A percentile compares a stretch with the other conserved stretches of the same genome.
phyloP scores from a whole-genome alignment of 2,113 vertebrate species.

The Pachycephala philippinensis region DNA sequence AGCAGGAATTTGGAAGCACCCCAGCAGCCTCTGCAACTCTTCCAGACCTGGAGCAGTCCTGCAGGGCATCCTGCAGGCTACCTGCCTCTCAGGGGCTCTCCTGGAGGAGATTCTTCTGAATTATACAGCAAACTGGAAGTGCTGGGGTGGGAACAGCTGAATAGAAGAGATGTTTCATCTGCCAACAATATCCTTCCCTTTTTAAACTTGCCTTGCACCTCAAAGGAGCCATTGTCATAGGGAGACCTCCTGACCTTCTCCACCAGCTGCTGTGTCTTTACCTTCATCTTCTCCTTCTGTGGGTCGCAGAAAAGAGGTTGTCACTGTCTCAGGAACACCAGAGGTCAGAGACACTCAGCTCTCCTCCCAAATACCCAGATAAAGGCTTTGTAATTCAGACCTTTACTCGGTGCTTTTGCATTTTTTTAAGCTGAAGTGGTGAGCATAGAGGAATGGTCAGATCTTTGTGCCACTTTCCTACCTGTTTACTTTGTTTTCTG shows the following conservation, averaged over 20 bases:
- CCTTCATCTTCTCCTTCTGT: slow-evolving; percentile 85
- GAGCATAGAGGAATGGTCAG: neutral
- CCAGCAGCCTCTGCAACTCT: neutral
- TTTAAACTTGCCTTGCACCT: slow-evolving; percentile 80
- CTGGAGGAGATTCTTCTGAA: neutral
- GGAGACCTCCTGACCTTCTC: slow-evolving; percentile 82
- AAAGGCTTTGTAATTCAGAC: neutral
- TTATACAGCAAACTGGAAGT: neutral
- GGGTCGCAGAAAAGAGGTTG: neutral
- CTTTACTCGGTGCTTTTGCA: neutral
- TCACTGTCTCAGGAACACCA: neutral
- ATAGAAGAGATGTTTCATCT: neutral
- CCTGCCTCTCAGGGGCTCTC: neutral
- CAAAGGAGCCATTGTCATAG: slow-evolving; percentile 78
- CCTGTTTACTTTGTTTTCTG: neutral
- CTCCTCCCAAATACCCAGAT: neutral
- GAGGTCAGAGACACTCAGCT: neutral
- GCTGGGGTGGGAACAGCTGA: slow-evolving; percentile 8
- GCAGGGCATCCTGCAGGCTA: neutral
- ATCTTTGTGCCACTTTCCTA: neutral
- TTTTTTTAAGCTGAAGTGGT: neutral
- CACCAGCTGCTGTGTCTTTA: slow-evolving; percentile 85
- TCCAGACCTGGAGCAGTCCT: neutral
- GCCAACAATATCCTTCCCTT: neutral
- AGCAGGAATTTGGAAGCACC: neutral